Evolutionary conservation across 2,888 invertebrate genomes (phyloP), one percentile per base, ranked within the genome.

Genomic region (Diarsia brunnea): DNA sequence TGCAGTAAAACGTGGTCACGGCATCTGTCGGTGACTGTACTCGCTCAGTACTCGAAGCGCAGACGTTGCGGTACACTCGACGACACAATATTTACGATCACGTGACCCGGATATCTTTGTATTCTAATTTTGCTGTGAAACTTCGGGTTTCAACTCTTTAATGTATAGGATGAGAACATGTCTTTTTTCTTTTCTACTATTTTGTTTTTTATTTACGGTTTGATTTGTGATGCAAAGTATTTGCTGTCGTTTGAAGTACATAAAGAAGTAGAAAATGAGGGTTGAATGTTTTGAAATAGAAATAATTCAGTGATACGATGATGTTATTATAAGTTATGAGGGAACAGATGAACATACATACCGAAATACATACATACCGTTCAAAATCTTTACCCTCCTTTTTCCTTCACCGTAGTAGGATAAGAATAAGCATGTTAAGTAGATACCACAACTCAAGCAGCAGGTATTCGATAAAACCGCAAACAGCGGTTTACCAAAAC

Each of bases 11-110:
- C 53, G 75, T 70, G 4, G 81, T 80, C 74, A 76, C 76, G 84
- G 27, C 72, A 66, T 73, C 68, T 69, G 76, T 73, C 65, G 49
- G 31, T 51, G 78, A 77, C 73, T 81, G 84, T 84, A 88, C 78
- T 68, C 55, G 49, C 64, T 51, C 61, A 67, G 75, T 75, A 77
- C 71, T 84, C 64, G 61, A 72, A 60, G 66, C 60, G 67, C 27
- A 55, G 58, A 53, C 21, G 47, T 71, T 61, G 66, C 47, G 73
- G 76, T 88, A 87, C 81, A 82, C 78, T 88, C 78, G 74, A 73
- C 47, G 73, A 77, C 84, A 78, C n/a, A 73, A 82, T 87, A 88
- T 87, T 87, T 87, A 87, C 87, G 88, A 82, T 87, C 87, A 77
- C 87, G 88, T 87, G 81, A 74, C 73, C 19, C 47, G 58, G 38